These are phyloP conservation scores for Antedon mediterranea DNA, from an alignment of 53 echinoderm and acorn worm genomes.

Conservation along the genomic window DNA sequence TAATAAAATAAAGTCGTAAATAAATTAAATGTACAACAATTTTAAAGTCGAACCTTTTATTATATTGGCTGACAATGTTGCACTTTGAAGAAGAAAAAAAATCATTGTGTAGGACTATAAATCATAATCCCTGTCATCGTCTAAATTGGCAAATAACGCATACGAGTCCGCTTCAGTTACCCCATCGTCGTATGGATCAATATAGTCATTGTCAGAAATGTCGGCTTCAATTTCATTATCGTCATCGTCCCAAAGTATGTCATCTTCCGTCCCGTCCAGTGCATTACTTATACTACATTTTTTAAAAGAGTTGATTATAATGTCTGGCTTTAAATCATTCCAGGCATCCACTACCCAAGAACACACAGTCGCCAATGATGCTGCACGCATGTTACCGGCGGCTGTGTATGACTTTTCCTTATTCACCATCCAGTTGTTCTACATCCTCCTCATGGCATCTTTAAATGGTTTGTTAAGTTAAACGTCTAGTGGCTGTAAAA, in stretches of 20 bases:
- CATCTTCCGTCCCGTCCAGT: slow-evolving; percentile 20
- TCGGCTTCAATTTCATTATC: background rate
- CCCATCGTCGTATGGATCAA: background rate
- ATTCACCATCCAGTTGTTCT: slow-evolving; percentile 15
- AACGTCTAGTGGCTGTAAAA: slow-evolving; percentile 34
- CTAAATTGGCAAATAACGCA: too few species aligned
- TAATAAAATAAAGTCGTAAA: too few species aligned
- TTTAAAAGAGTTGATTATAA: slow-evolving; percentile 14
- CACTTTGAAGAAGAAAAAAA: too few species aligned
- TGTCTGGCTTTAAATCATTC: slow-evolving; percentile 11
- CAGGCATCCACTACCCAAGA: slow-evolving; percentile 4
- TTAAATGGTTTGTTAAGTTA: slow-evolving; percentile 31
- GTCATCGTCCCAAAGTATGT: background rate
- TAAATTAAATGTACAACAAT: too few species aligned
- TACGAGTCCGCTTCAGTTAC: too few species aligned
- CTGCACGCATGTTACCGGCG: slow-evolving; percentile 1
- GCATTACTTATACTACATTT: slow-evolving; percentile 7
- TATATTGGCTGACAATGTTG: too few species aligned
- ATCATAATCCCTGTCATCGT: too few species aligned
- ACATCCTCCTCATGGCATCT: slow-evolving; percentile 1
- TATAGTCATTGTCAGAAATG: background rate
- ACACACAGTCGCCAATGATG: background rate
- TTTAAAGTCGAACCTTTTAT: too few species aligned
- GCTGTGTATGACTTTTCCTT: background rate
- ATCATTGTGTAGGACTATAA: too few species aligned